Conservation (phyloP, 2,113 vertebrate genomes). For the Pygoscelis antarcticus region DNA sequence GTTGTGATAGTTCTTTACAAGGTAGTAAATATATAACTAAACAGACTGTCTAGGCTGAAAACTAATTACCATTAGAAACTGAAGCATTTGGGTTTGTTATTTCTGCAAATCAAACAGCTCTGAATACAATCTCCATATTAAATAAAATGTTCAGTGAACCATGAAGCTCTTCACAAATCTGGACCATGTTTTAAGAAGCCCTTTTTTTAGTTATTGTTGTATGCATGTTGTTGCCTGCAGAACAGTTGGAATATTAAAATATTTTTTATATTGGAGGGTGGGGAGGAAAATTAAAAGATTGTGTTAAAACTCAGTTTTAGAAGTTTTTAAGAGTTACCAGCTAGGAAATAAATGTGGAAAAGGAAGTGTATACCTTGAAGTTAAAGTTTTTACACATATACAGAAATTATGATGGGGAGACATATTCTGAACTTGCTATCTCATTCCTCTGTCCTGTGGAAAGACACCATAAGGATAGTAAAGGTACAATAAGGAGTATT, state of each 20-base stretch:
- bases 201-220: slow-evolving; percentile 14
- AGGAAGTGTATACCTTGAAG: neutral
- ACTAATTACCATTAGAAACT: slow-evolving; percentile 83
- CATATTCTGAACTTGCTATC: neutral
- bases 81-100: slow-evolving; percentile 79
- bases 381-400: neutral
- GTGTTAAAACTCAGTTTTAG: neutral
- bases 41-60: slow-evolving; percentile 83
- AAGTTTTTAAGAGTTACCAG: neutral
- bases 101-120: slow-evolving; percentile 79
- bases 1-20: slow-evolving; percentile 85
- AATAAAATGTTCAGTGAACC: slow-evolving; percentile 71
- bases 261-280: neutral
- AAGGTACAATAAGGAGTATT: neutral
- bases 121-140: slow-evolving; percentile 77
- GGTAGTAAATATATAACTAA: slow-evolving; percentile 81
- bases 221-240: slow-evolving; percentile 25
- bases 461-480: neutral
- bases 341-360: neutral
- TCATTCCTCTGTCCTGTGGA: neutral
- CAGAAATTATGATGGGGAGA: neutral
- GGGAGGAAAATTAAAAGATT: neutral
- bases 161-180: slow-evolving; percentile 53
- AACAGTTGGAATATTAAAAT: slow-evolving; percentile 43
- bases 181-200: slow-evolving; percentile 55